These are phyloP conservation scores for Chionomys nivalis DNA, from an alignment of 2,113 vertebrate species.

Conservation along the genomic window DNA sequence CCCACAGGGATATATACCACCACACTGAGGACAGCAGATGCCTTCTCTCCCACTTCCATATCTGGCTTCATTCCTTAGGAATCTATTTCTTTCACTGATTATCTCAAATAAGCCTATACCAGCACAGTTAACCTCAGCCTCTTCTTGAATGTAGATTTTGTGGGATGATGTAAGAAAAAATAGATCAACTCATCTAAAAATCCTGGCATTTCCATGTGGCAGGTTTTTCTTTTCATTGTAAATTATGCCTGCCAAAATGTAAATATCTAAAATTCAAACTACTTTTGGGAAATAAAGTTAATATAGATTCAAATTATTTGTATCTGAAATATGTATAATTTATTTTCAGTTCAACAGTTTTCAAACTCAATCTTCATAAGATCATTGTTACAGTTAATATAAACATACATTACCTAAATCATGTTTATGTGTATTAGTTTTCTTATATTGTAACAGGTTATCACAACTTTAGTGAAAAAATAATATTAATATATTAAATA, in stretches of 20 bases:
- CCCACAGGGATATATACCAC: conserved; percentile 57
- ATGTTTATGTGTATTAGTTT: neutral
- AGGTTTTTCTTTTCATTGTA: conserved; percentile 1
- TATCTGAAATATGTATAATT: neutral
- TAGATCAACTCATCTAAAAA: conserved; percentile 22
- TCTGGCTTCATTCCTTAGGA: conserved; percentile 65
- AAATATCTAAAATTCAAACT: conserved; percentile 23
- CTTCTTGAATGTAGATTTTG: conserved; percentile 62
- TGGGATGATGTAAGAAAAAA: conserved; percentile 61
- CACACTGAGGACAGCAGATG: conserved; percentile 69
- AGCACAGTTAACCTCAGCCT: conserved; percentile 67
- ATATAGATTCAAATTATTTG: conserved; percentile 34
- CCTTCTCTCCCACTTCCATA: conserved; percentile 62
- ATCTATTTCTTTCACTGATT: conserved; percentile 72
- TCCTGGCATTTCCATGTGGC: neutral
- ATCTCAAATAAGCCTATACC: conserved; percentile 74
- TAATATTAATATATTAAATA: neutral
- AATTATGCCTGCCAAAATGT: neutral
- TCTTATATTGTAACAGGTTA: neutral
- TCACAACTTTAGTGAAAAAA: neutral
- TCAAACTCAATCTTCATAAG: neutral
- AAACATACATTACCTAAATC: neutral
- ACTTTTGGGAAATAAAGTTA: neutral
- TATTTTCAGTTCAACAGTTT: neutral
- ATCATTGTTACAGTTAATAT: neutral